phyloP scores from a whole-genome alignment of 53 echinoderm and acorn worm species.

The Pentamera pediparva region DNA sequence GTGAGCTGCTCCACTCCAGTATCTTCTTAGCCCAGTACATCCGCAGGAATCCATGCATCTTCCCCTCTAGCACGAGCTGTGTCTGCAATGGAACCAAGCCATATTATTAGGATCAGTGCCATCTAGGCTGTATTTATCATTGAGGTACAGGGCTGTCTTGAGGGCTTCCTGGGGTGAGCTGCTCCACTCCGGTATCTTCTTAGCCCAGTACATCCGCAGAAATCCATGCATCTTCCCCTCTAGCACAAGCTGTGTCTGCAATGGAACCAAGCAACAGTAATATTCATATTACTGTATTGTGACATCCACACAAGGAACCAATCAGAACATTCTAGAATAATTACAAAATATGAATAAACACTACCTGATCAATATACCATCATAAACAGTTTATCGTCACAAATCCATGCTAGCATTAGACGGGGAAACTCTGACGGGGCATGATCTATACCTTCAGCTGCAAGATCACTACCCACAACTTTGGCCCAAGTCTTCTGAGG shows the following conservation, averaged over 20 bases:
- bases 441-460: too few species aligned
- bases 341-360: too few species aligned
- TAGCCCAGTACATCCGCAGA: conserved; percentile 88
- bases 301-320: too few species aligned
- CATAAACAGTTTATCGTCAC: too few species aligned
- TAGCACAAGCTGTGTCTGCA: conserved; percentile 62
- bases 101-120: background rate
- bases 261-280: too few species aligned
- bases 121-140: background rate
- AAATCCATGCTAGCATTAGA: too few species aligned
- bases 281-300: too few species aligned
- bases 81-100: conserved; percentile 26
- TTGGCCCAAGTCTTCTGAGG: too few species aligned
- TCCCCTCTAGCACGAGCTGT: conserved; percentile 66
- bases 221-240: conserved; percentile 93
- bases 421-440: too few species aligned
- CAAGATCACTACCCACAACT: too few species aligned
- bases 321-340: too few species aligned
- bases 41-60: conserved; percentile 85
- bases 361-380: too few species aligned
- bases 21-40: conserved; percentile 98
- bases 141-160: conserved; percentile 39
- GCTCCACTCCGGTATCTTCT: conserved; percentile 89
- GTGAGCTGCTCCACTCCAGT: conserved; percentile 78
- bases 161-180: conserved; percentile 67